Evolutionary conservation across 1,140 invertebrate genomes (phyloP), one percentile per base, ranked within the genome.

Genomic region (Brachionus asplanchnoidis): DNA sequence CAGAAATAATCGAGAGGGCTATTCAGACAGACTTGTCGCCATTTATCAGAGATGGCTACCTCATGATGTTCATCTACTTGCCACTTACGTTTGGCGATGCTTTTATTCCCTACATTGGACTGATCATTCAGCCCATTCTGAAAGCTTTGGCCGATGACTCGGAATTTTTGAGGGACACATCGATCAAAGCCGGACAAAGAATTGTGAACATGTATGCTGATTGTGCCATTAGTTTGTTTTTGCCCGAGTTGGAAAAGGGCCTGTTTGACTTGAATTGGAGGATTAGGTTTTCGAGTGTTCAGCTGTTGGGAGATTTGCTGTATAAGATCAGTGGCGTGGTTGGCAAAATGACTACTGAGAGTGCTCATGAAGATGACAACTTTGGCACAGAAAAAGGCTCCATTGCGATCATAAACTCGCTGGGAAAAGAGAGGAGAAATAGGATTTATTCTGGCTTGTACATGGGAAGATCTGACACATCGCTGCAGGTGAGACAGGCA

Each of bases 21-120:
- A 95, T 98, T 90, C 86, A 89, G 42, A 28, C 85, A 4, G 97
- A 99, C 89, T 96, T 99, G 86, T 95, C 96, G 12, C 95, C 97
- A 1, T 95, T 98, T 89, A 97, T 99, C 0, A 95, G 98, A 87
- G 98, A 99, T 91, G 98, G 98, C 32, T 99, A 99, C 90, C 98
- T 99, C 68, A 98, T 99, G 95, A 96, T 99, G 95, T 99, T 98
- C 89, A 99, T 99, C 88, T 99, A 99, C 89, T 95, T 99, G 93
- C 98, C 98, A 0, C 93, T 94, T 85, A 96, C 97, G 1, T 99
- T 99, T 90, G 95, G 94, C 2, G 93, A 94, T 70, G 95, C 97
- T 87, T 99, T 99, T 88, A 94, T 95, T 6, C 94, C 94, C 0
- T 99, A 98, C 89, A 97, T 99, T 87, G 95, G 96, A 0, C 94